Conservation (phyloP, 2,797 vertebrate species). For the Gymnocypris eckloni region DNA sequence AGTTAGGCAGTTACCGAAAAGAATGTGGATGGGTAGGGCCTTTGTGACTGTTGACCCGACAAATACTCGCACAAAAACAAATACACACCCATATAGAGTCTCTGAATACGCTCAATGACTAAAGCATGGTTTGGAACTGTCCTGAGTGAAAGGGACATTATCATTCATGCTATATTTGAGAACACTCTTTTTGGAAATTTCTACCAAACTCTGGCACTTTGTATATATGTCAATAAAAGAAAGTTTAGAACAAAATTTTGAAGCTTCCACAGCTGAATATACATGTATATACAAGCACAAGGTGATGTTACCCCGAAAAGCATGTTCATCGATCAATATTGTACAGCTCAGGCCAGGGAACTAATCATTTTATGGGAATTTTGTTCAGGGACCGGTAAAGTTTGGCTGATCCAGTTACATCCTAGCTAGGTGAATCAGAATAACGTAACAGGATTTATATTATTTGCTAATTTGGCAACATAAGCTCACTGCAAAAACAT, state of each 20-base stretch:
- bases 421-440: background rate
- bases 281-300: background rate
- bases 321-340: background rate
- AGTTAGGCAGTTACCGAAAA: constrained; percentile 68
- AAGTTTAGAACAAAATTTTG: background rate
- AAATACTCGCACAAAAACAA: constrained; percentile 58
- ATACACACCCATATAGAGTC: constrained; percentile 45
- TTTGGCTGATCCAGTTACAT: background rate
- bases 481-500: background rate
- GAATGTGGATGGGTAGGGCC: constrained; percentile 73
- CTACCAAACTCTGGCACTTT: background rate
- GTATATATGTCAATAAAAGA: background rate
- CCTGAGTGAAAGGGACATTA: constrained; percentile 5
- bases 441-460: background rate
- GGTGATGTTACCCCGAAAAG: background rate
- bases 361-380: background rate
- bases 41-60: constrained; percentile 58
- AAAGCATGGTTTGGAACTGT: background rate
- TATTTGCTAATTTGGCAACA: background rate
- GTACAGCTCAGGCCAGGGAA: background rate
- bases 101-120: constrained; percentile 52
- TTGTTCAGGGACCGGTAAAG: background rate
- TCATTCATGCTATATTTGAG: constrained; percentile 14
- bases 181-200: constrained; percentile 1
- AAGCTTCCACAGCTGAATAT: background rate